Base-by-base conservation (phyloP, 2,797 vertebrate genomes). In the Ambastaia sidthimunki region DNA sequence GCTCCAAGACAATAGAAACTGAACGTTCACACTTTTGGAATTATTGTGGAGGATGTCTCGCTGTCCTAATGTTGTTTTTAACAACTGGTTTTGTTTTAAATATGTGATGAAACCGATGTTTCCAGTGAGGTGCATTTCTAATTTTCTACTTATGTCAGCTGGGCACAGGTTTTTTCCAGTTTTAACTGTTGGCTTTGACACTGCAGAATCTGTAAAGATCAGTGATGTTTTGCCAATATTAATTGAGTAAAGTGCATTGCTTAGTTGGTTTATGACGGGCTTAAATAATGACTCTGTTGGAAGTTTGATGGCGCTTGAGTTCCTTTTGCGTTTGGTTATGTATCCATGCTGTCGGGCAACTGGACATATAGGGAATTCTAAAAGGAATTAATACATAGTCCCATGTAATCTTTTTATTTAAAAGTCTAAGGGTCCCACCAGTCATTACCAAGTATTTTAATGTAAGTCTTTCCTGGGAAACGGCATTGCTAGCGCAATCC, bases 11-110 rank as follows among this genome's bases (percentile, higher is more conserved):
- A 18, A 83, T 34, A 66, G 44, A 2, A 7, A 31, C 68, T 72
- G 80, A 74, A 82, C 41, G 37, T 74, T 15, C 74, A 85, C 78
- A 78, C 70, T 80, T 74, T 66, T 80, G 76, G 82, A 74, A 55
- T 74, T 74, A 48, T 74, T 69, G 28, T 47, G 16, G 74, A 60
- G 23, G 48, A 41, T 28, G 55, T 65, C 23, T 78, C 25, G 23
- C 25, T 11, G 57, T 47, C 55, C 71, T 75, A 80, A 71, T 77
- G 80, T 67, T 70, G 72, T 81, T 71, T 62, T 9, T 16, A 73
- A 13, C 15, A 75, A 83, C 67, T 82, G 57, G 78, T 78, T 74
- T 82, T 71, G 19, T 59, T 66, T 80, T 80, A 70, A 76, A 85
- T 77, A 82, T 83, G 80, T 83, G 7, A 83, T 83, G 72, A 4